phyloP scores from a whole-genome alignment of 2,113 vertebrate species.

The Cheirogaleus medius region DNA sequence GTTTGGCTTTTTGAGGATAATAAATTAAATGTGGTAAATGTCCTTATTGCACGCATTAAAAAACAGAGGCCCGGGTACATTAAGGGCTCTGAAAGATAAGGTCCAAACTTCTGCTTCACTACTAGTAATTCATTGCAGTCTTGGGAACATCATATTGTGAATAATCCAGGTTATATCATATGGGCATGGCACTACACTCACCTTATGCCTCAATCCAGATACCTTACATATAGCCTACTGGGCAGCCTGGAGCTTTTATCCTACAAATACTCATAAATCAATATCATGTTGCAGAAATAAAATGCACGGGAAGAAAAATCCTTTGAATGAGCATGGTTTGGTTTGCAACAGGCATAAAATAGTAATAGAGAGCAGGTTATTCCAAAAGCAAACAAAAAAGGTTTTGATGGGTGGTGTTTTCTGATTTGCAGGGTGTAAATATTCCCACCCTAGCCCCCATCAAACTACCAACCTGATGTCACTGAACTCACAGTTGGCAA shows the following conservation, averaged over 20 bases:
- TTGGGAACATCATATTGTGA: background rate
- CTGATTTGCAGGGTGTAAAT: background rate
- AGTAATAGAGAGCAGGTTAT: background rate
- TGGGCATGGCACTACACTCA: rapidly evolving
- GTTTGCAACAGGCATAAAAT: background rate
- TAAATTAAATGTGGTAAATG: background rate
- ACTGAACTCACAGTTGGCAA: background rate
- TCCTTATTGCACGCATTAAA: background rate
- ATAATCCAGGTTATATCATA: background rate
- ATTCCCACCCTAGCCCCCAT: rapidly evolving
- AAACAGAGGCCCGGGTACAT: background rate
- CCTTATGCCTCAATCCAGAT: background rate
- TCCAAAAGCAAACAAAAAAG: background rate
- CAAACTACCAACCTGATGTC: background rate
- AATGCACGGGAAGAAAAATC: background rate
- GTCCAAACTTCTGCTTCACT: background rate
- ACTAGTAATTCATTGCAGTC: rapidly evolving
- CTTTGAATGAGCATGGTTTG: background rate
- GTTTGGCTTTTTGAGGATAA: background rate
- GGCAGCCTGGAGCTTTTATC: background rate
- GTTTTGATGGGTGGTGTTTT: background rate
- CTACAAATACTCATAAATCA: background rate
- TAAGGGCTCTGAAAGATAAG: background rate
- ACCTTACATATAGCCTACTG: background rate
- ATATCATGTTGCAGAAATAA: background rate